Percentiles rank a stretch among this genome's conserved stretches.
Evolutionary conservation across 2,797 vertebrate genomes (phyloP).

Genomic region (Lacerta viridis): DNA sequence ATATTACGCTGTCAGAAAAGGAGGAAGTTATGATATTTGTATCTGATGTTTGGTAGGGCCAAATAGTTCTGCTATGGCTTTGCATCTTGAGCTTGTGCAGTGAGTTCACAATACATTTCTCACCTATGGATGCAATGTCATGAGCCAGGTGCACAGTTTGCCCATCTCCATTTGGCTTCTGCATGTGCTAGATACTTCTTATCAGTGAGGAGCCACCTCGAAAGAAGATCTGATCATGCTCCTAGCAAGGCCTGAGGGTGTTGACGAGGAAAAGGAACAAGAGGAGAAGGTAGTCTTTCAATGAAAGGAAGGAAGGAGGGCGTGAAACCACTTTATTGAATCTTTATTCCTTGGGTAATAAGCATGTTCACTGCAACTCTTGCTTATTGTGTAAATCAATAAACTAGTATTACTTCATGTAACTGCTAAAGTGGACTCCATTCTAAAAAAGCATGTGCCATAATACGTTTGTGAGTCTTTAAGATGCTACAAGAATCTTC

Average conservation of each 20-base stretch:
- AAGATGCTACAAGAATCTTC: not conserved
- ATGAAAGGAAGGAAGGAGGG: slow-evolving; percentile 53
- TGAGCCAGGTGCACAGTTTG: not conserved
- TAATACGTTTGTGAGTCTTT: not conserved
- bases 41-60: not conserved
- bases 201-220: slow-evolving; percentile 70
- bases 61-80: not conserved
- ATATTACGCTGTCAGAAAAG: too few species aligned
- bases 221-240: slow-evolving; percentile 72
- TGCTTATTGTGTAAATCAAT: not conserved
- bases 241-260: slow-evolving; percentile 54
- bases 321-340: slow-evolving; percentile 64
- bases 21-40: not conserved
- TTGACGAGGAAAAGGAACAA: slow-evolving; percentile 51
- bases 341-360: slow-evolving; percentile 54
- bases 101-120: not conserved
- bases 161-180: slow-evolving; percentile 37
- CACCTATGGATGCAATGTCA: not conserved
- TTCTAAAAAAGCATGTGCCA: not conserved
- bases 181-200: slow-evolving; percentile 65
- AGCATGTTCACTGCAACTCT: not conserved
- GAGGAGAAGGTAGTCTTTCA: not conserved
- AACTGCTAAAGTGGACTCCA: not conserved
- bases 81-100: not conserved
- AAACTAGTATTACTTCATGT: not conserved